Percentiles rank a stretch among this genome's conserved stretches.
Evolutionary conservation across 1,140 invertebrate species (phyloP).

Genomic region (Triops cancriformis): DNA sequence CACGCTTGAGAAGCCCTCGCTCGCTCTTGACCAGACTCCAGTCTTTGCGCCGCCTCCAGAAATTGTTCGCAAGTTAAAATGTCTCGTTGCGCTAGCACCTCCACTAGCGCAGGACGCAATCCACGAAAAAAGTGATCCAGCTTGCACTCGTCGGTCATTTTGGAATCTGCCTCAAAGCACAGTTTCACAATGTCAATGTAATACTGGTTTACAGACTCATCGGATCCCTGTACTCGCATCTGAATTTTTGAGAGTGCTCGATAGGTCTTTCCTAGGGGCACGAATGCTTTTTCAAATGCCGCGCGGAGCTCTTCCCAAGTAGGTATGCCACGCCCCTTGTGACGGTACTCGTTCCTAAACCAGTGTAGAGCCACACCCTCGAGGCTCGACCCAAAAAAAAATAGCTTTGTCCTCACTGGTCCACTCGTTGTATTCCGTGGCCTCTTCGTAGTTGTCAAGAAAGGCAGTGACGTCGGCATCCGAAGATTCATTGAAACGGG

Average conservation of each 20-base stretch:
- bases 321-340: background rate
- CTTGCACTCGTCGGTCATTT: background rate
- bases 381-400: background rate
- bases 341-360: background rate
- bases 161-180: background rate
- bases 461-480: background rate
- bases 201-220: background rate
- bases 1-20: background rate
- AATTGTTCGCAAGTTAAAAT: background rate
- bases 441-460: background rate
- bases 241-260: background rate
- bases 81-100: background rate
- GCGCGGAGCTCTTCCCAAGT: background rate
- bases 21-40: background rate
- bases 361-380: background rate
- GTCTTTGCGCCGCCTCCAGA: background rate
- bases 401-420: background rate
- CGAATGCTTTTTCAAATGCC: background rate
- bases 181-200: background rate
- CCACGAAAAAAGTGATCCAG: background rate
- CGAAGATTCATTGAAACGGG: background rate
- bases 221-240: background rate
- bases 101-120: background rate
- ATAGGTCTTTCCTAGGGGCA: background rate
- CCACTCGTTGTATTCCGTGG: background rate